Conservation (phyloP, 2,113 vertebrate genomes). For the Oncorhynchus nerka region DNA sequence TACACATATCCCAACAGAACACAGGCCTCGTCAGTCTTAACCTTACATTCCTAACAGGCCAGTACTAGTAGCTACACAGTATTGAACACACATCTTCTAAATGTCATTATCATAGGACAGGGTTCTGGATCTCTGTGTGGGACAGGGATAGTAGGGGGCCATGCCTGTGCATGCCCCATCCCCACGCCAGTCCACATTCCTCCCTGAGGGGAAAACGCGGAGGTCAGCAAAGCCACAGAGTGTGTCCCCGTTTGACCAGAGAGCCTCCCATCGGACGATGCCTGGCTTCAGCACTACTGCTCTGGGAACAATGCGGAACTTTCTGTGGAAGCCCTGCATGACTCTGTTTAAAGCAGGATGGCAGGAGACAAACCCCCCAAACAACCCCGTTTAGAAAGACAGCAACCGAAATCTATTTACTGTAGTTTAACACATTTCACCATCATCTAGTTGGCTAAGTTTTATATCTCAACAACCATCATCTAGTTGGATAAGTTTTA, state of each 20-base stretch:
- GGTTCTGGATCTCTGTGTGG: not conserved
- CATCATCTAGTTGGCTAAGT: too few species aligned
- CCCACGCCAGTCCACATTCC: constrained; percentile 55
- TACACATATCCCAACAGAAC: too few species aligned
- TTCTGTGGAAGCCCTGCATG: constrained; percentile 61
- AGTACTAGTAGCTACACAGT: too few species aligned
- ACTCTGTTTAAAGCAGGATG: constrained; percentile 38
- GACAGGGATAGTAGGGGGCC: not conserved
- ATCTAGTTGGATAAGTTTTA: too few species aligned
- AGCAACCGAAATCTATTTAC: constrained; percentile 22
- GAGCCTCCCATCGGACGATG: constrained; percentile 64
- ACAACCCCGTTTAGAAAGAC: constrained; percentile 35
- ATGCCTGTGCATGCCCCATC: not conserved
- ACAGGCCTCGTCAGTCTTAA: too few species aligned
- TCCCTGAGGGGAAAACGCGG: constrained; percentile 48
- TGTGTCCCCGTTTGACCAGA: constrained; percentile 50
- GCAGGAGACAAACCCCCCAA: constrained; percentile 9
- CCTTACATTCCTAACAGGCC: too few species aligned
- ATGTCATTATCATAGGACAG: not conserved
- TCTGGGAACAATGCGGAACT: constrained; percentile 70
- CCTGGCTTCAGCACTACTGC: constrained; percentile 67
- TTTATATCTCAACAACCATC: too few species aligned
- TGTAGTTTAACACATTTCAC: not conserved
- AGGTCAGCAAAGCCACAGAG: constrained; percentile 57
- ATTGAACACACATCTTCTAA: too few species aligned